phyloP scores from a whole-genome alignment of 2,797 vertebrate species.

The Forpus xanthops region DNA sequence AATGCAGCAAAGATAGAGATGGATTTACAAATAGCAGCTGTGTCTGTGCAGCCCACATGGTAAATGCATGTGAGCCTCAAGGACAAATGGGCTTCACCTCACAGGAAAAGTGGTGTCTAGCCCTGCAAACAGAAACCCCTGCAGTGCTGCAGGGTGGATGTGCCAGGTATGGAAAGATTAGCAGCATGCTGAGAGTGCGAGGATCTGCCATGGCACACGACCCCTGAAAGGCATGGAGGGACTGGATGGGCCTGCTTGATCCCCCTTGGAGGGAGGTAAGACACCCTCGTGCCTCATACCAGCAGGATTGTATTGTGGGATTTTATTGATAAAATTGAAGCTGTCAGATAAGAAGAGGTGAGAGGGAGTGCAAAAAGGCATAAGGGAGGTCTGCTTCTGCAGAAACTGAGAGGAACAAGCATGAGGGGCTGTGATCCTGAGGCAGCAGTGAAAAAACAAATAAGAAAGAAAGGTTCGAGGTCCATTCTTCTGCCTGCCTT shows the following conservation, averaged over 20 bases:
- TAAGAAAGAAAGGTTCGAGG: background rate
- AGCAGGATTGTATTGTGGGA: background rate
- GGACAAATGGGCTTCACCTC: background rate
- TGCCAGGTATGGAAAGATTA: fast-evolving
- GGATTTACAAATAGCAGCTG: background rate
- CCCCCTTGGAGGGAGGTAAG: background rate
- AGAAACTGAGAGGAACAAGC: background rate
- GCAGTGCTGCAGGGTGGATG: fast-evolving
- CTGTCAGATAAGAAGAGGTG: background rate
- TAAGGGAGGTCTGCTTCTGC: background rate
- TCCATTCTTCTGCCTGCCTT: background rate
- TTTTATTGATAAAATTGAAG: background rate
- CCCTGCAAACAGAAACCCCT: background rate
- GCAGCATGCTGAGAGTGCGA: fast-evolving
- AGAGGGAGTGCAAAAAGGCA: background rate
- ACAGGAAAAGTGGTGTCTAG: background rate
- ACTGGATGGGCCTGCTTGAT: fast-evolving
- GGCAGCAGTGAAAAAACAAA: background rate
- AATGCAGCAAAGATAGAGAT: background rate
- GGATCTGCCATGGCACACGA: background rate
- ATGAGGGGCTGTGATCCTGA: background rate
- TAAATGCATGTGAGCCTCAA: fast-evolving
- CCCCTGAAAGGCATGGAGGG: background rate
- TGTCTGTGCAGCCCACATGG: background rate
- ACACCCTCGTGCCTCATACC: background rate